Conservation (phyloP, 2,113 vertebrate genomes). For the Epinephelus moara region DNA sequence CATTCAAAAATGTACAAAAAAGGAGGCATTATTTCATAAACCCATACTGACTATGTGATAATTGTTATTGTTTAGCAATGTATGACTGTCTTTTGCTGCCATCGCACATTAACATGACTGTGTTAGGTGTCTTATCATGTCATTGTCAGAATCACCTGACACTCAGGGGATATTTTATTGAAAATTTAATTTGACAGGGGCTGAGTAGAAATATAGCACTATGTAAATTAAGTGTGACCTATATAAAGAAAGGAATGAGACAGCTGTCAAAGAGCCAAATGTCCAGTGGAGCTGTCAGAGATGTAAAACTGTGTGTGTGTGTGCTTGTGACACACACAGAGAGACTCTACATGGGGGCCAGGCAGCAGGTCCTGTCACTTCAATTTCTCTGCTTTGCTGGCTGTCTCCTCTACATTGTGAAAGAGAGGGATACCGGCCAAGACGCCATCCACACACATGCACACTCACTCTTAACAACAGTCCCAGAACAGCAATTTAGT, state of each 20-base stretch:
- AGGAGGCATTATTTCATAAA: neutral
- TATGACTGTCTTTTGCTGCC: too few relatives aligned
- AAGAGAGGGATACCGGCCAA: conserved; percentile 15
- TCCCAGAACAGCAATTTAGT: conserved; percentile 23
- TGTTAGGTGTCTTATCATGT: too few relatives aligned
- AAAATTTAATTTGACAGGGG: too few relatives aligned
- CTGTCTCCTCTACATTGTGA: conserved; percentile 29
- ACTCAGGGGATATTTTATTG: neutral
- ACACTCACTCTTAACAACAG: neutral
- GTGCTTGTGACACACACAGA: neutral
- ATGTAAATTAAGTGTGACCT: neutral
- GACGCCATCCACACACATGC: neutral
- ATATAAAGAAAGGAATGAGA: neutral
- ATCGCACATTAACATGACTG: too few relatives aligned
- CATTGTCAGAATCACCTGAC: neutral
- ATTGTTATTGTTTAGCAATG: too few relatives aligned
- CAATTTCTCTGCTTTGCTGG: conserved; percentile 42
- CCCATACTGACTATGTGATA: neutral
- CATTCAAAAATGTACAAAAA: neutral
- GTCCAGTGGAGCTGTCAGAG: neutral
- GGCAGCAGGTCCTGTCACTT: conserved; percentile 53
- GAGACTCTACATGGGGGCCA: conserved; percentile 8
- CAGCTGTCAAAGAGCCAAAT: conserved; percentile 4
- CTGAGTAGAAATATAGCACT: neutral
- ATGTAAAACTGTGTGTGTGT: neutral